Base-by-base conservation (phyloP, 1,140 invertebrate genomes). In the Lepidotrigona ventralis region DNA sequence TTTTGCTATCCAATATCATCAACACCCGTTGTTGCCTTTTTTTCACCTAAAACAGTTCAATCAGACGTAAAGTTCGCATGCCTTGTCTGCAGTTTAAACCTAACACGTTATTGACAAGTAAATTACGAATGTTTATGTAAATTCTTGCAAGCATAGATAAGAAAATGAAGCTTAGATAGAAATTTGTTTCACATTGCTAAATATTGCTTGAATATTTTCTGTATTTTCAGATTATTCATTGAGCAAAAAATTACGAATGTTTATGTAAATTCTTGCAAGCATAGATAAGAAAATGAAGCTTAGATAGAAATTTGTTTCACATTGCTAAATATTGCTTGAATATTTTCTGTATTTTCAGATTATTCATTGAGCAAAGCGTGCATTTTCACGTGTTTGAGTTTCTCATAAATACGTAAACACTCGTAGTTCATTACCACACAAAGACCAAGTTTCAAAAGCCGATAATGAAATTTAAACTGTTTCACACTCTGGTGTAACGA, bases 1-100 rank as follows among this genome's bases (percentile, higher is more conserved):
- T 96, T 95, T 98, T 97, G 89, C 97, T 98, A 90, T 98, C 97
- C 87, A 99, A 94, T 91, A 99, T 98, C 96, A 99, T 98, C 80
- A 97, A 93, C 33, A 99, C 97, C 83, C 98, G 95, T 92, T 98
- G 97, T 93, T 99, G 98, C 88, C 98, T 95, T 93, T 99, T 99
- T 94, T 98, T 98, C 54, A 99, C 97, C 98, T 99, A 68, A n/a
- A 77, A 26, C 14, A 56, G 60, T 33, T 14, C 23, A 39, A 56
- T 58, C 12, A 56, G 15, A 26, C 19, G 54, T 29, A 29, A 76
- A 29, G 8, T 19, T 17, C 17, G 1, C 1, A n/a, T 26, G 39
- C 1, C 69, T 46, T 19, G 1, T 12, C 19, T 46, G 12, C 6
- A 4, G 33, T 56, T 1, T 15, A 5, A 74, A 12, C 6, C 1